A percentile compares a stretch with the other conserved stretches of the same genome.
Conservation (phyloP, 2,888 invertebrate species). For the Pachliopta kotzebuea region DNA sequence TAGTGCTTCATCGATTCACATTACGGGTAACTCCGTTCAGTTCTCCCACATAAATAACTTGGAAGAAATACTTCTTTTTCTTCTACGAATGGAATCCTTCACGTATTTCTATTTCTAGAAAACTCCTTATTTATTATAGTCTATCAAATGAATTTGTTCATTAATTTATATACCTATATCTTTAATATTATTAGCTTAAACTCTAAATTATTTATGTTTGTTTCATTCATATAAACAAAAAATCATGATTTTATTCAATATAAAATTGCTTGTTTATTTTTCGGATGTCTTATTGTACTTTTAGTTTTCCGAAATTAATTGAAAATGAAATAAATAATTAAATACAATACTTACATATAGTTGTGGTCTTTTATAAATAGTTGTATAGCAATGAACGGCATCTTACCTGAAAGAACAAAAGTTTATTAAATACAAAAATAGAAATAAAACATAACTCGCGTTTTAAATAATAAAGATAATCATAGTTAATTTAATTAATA, state of each 20-base stretch:
- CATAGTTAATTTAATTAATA: no score
- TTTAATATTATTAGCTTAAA: no score
- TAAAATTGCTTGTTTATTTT: no score
- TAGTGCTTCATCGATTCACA: conserved; percentile 16
- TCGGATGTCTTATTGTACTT: no score
- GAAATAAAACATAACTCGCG: no score
- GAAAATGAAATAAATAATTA: no score
- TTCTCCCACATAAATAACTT: conserved; percentile 41
- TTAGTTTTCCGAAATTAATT: no score
- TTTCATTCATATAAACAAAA: no score
- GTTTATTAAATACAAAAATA: not conserved
- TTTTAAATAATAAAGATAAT: no score
- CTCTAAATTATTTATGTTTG: no score
- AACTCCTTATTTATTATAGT: not conserved
- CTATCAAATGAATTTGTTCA: not conserved
- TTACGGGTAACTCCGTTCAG: conserved; percentile 35
- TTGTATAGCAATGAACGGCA: not conserved
- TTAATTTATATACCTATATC: not conserved
- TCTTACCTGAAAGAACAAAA: conserved; percentile 12
- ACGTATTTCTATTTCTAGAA: not conserved
- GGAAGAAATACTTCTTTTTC: conserved; percentile 14
- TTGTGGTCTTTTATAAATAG: not conserved
- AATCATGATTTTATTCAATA: no score
- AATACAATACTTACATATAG: not conserved
- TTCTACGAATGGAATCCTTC: not conserved